Conservation (phyloP, 2,888 invertebrate genomes). For the Phyllotreta striolata region DNA sequence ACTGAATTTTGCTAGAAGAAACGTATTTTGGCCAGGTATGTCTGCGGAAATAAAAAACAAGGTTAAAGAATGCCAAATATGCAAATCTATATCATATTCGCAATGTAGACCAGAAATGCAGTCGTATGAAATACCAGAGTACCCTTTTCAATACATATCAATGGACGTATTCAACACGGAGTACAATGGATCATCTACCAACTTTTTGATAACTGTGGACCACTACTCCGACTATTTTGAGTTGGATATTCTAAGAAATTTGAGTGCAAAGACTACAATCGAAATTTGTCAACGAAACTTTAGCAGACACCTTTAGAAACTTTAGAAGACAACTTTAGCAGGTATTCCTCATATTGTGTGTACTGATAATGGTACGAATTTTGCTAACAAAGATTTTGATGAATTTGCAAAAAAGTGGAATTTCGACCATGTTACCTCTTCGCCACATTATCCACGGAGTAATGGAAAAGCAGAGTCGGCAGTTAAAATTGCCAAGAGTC, state of each 20-base stretch:
- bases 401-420: background rate
- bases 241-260: too few species aligned
- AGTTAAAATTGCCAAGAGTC: background rate
- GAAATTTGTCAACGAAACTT: background rate
- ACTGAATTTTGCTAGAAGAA: background rate
- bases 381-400: slow-evolving; percentile 8
- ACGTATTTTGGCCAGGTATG: slow-evolving; percentile 6
- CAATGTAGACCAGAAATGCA: too few species aligned
- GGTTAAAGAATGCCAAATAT: background rate
- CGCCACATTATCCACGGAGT: background rate
- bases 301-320: slow-evolving; percentile 12
- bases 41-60: background rate
- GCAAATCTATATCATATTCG: too few species aligned
- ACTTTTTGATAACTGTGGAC: background rate
- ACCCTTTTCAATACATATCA: slow-evolving; percentile 12
- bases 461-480: slow-evolving; percentile 4
- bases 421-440: too few species aligned
- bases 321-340: too few species aligned
- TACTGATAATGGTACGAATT: too few species aligned
- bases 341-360: too few species aligned
- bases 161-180: background rate
- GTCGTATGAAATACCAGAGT: background rate
- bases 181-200: background rate
- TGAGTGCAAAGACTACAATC: background rate
- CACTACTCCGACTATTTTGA: slow-evolving; percentile 4